phyloP scores from a whole-genome alignment of 1,140 invertebrate genomes.

The Lepidurus couesii region DNA sequence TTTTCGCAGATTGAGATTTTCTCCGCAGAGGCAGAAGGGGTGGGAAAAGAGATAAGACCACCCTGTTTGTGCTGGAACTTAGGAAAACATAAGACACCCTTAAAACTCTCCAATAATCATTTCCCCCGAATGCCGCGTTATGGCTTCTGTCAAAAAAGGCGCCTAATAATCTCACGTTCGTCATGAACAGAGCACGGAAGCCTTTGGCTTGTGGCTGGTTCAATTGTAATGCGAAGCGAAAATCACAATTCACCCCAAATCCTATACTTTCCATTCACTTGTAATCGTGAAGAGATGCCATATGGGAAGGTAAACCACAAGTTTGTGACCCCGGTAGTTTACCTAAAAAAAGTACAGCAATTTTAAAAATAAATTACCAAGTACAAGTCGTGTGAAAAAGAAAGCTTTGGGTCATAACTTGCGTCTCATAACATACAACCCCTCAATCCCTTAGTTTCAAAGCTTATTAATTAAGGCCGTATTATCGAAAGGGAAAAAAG shows the following conservation, averaged over 20 bases:
- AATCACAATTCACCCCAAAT: background rate
- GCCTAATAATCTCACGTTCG: background rate
- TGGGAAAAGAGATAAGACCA: conserved; percentile 2
- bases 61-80: background rate
- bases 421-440: background rate
- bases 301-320: background rate
- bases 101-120: background rate
- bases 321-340: background rate
- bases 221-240: no score
- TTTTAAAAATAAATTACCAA: background rate
- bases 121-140: background rate
- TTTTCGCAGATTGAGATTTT: conserved; percentile 3
- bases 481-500: background rate
- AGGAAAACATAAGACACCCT: background rate
- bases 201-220: background rate
- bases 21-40: background rate
- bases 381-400: conserved; percentile 6
- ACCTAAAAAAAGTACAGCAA: background rate
- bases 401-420: background rate
- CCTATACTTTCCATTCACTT: background rate
- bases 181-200: background rate
- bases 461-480: background rate
- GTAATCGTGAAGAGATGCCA: background rate
- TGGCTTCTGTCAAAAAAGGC: background rate
- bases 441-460: background rate